These are phyloP conservation scores for Tipula helvola DNA, from an alignment of 2,888 invertebrate species.

Conservation along the genomic window DNA sequence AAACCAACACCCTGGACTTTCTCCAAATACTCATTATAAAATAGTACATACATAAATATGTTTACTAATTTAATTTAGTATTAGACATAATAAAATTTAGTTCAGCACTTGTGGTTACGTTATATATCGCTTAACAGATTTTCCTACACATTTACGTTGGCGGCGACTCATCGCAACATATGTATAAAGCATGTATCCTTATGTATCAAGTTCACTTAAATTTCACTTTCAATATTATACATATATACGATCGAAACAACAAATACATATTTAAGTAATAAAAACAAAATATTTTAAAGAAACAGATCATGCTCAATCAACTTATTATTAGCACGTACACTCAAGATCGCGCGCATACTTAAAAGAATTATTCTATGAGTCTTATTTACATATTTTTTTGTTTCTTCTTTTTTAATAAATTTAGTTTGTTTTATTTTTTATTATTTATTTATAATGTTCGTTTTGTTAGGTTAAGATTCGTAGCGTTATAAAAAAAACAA, in stretches of 20 bases:
- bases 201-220: background rate
- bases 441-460: background rate
- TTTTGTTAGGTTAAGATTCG: background rate
- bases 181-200: background rate
- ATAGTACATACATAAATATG: no score
- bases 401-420: background rate
- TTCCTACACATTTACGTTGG: background rate
- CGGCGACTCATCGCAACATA: background rate
- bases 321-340: background rate
- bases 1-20: no score
- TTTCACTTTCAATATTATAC: background rate
- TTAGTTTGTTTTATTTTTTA: background rate
- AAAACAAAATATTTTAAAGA: background rate
- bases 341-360: background rate
- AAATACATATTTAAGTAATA: background rate
- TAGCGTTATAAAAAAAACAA: background rate
- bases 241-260: background rate
- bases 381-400: background rate
- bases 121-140: background rate
- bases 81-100: background rate
- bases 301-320: background rate
- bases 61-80: background rate
- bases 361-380: background rate
- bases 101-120: background rate
- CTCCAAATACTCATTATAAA: no score